These are phyloP conservation scores for Philopedon plagiatum DNA, from an alignment of 2,888 invertebrate species.

Conservation along the genomic window DNA sequence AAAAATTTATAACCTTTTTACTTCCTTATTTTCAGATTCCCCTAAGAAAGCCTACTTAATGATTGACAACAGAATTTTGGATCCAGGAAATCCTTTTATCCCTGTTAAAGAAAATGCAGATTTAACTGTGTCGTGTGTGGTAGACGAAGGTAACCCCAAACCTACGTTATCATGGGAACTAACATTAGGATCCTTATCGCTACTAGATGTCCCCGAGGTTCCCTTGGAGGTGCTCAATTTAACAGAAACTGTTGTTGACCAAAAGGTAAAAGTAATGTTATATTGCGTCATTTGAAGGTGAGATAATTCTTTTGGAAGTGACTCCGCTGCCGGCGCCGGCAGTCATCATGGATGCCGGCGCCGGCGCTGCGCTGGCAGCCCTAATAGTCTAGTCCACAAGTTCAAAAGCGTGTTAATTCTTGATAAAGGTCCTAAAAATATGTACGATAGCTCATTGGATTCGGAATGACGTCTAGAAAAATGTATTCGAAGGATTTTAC, in stretches of 20 bases:
- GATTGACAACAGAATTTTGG: constrained; percentile 87
- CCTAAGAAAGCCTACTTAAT: constrained; percentile 88
- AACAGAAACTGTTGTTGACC: constrained; percentile 63
- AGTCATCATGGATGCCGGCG: no score
- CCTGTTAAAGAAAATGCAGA: constrained; percentile 90
- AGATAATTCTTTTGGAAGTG: no score
- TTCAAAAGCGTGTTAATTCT: no score
- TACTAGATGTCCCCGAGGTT: constrained; percentile 73
- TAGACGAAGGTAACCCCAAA: constrained; percentile 84
- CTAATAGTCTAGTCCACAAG: no score
- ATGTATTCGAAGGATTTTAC: no score
- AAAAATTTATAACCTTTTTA: background rate
- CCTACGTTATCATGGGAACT: constrained; percentile 78
- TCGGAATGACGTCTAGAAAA: no score
- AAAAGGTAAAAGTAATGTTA: constrained; percentile 56
- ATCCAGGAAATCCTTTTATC: constrained; percentile 89
- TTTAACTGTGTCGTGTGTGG: constrained; percentile 87
- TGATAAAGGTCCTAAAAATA: no score
- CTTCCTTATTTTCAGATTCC: constrained; percentile 75
- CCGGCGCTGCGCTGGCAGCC: no score
- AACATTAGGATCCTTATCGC: constrained; percentile 74
- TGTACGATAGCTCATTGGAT: no score
- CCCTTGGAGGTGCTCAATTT: constrained; percentile 72
- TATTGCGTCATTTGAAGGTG: background rate
- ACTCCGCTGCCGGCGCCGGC: no score